Evolutionary conservation across 2,888 invertebrate species (phyloP).

Genomic region (Apotomis turbidana): DNA sequence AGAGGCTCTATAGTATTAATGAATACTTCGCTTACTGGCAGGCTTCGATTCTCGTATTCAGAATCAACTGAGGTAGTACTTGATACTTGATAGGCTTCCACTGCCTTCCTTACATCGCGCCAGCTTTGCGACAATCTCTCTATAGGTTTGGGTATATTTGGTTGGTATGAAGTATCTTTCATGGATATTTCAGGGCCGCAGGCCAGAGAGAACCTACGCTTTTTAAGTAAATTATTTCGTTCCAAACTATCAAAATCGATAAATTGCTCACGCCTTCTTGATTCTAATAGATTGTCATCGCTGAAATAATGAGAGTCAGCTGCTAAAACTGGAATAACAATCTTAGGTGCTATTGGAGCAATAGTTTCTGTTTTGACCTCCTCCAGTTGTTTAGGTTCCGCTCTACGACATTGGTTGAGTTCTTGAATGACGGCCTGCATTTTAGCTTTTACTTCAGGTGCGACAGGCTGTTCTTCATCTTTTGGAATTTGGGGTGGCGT

Average conservation of each 20-base stretch:
- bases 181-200: constrained; percentile 74
- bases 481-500: constrained; percentile 48
- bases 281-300: constrained; percentile 65
- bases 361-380: constrained; percentile 63
- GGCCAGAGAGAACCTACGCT: constrained; percentile 72
- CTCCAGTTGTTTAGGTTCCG: constrained; percentile 65
- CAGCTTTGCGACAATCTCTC: constrained; percentile 72
- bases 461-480: constrained; percentile 70
- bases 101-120: constrained; percentile 68
- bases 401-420: constrained; percentile 72
- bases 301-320: constrained; percentile 72
- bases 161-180: constrained; percentile 56
- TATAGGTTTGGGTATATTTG: constrained; percentile 57
- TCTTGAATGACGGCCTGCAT: constrained; percentile 86
- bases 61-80: constrained; percentile 63
- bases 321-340: constrained; percentile 76
- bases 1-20: constrained; percentile 83
- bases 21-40: constrained; percentile 87
- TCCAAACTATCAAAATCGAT: constrained; percentile 75
- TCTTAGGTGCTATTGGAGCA: constrained; percentile 67
- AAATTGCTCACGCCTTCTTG: constrained; percentile 57
- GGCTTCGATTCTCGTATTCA: constrained; percentile 66
- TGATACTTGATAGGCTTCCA: constrained; percentile 54
- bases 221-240: constrained; percentile 58
- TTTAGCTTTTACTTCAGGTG: constrained; percentile 82